Conservation (phyloP, 2,888 invertebrate genomes). For the Heterodera filipjevi region DNA sequence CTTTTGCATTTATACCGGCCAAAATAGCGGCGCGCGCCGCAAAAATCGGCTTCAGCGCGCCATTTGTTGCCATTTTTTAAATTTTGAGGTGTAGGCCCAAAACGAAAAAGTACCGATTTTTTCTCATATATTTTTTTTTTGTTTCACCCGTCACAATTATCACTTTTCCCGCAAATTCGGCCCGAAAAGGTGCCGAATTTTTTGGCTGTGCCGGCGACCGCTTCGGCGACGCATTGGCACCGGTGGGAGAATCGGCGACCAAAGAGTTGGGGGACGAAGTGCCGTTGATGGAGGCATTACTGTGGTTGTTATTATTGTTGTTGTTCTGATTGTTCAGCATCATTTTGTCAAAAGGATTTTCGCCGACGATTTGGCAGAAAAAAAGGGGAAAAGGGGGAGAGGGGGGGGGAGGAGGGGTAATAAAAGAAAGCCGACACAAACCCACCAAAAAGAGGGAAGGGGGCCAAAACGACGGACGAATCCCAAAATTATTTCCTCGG, state of each 20-base stretch:
- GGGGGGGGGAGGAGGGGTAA: no score
- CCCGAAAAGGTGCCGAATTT: not conserved
- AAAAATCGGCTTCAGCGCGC: no score
- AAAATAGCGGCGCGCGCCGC: no score
- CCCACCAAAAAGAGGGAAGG: no score
- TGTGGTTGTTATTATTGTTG: not conserved
- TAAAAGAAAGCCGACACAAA: no score
- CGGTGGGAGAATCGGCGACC: not conserved
- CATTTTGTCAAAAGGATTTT: not conserved
- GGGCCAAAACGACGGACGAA: no score
- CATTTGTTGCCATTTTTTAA: no score
- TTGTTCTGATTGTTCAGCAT: not conserved
- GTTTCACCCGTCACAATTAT: not conserved
- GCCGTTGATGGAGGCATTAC: not conserved
- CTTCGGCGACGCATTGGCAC: constrained; percentile 1
- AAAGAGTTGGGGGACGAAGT: not conserved
- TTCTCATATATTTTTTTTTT: not conserved
- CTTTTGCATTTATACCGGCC: no score
- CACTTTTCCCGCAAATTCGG: not conserved
- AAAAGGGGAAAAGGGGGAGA: no score
- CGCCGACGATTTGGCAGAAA: no score
- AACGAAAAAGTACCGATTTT: not conserved
- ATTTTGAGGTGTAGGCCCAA: no score
- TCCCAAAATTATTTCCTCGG: constrained; percentile 2
- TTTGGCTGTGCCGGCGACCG: not conserved